A percentile compares a stretch with the other conserved stretches of the same genome.
Conservation (phyloP, 2,888 invertebrate genomes). For the Drosophila koepferae region DNA sequence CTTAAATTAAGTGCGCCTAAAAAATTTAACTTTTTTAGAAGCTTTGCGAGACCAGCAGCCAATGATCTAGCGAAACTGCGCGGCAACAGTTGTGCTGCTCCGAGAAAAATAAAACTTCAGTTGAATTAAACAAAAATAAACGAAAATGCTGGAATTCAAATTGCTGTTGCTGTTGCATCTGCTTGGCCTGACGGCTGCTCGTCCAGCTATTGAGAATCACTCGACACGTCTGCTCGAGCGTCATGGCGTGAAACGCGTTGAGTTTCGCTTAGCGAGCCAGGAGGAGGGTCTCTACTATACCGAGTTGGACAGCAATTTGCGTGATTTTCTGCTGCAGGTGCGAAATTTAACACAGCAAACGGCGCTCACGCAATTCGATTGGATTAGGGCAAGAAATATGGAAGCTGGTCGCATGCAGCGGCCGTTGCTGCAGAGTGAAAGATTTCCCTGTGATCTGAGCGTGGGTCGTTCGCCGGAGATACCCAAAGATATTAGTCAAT, state of each 20-base stretch:
- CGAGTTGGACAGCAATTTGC: conserved; percentile 25
- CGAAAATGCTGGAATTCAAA: conserved; percentile 9
- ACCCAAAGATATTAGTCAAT: conserved; percentile 86
- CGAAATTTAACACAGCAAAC: conserved; percentile 39
- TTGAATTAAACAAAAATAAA: background rate
- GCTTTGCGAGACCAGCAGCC: background rate
- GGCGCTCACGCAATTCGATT: conserved; percentile 25
- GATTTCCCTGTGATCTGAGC: conserved; percentile 37
- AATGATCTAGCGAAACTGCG: background rate
- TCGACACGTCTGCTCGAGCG: conserved; percentile 28
- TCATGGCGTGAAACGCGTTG: conserved; percentile 15
- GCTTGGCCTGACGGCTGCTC: background rate
- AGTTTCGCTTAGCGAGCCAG: conserved; percentile 5
- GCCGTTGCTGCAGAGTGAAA: conserved; percentile 1
- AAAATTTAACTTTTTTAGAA: conserved; percentile 12
- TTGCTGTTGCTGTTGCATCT: conserved; percentile 5
- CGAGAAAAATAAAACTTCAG: too few relatives aligned
- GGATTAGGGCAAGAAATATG: conserved; percentile 8
- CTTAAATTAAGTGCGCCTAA: conserved; percentile 5
- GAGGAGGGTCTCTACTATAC: conserved; percentile 35
- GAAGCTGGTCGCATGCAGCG: conserved; percentile 29
- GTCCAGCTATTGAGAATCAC: conserved; percentile 9
- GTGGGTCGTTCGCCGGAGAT: conserved; percentile 40
- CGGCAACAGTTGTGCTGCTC: conserved; percentile 6
- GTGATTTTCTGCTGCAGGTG: conserved; percentile 11